A percentile compares a stretch with the other conserved stretches of the same genome.
These are phyloP conservation scores for Astyanax mexicanus DNA, from an alignment of 2,797 vertebrate genomes.

Conservation along the genomic window DNA sequence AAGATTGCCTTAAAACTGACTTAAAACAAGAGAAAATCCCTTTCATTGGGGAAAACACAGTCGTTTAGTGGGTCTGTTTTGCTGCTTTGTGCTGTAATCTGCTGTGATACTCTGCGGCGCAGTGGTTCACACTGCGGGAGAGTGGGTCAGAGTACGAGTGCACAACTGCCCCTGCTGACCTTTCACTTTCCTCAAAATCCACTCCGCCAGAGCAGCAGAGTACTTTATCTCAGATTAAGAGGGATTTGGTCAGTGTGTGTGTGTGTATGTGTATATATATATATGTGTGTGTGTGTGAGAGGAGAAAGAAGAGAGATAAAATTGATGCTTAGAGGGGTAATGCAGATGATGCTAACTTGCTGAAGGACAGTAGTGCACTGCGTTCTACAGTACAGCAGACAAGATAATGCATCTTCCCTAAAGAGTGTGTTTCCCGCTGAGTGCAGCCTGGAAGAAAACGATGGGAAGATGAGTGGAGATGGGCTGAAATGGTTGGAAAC, in stretches of 20 bases:
- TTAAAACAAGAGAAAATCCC: too few species aligned
- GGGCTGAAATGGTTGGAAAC: background rate
- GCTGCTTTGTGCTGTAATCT: background rate
- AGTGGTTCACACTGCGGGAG: background rate
- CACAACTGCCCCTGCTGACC: slow-evolving; percentile 43
- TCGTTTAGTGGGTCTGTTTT: background rate
- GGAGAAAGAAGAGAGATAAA: background rate
- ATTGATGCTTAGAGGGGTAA: background rate
- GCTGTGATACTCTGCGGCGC: background rate
- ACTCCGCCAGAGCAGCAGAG: slow-evolving; percentile 19
- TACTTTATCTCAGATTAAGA: slow-evolving; percentile 48
- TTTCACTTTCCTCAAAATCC: slow-evolving; percentile 46
- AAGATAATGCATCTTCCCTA: background rate
- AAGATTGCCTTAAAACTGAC: background rate
- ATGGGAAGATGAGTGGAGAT: background rate
- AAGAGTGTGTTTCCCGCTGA: background rate
- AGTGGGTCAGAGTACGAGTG: slow-evolving; percentile 15
- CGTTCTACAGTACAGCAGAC: background rate
- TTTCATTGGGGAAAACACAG: background rate
- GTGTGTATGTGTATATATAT: background rate
- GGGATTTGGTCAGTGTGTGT: slow-evolving; percentile 37
- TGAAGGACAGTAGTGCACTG: too few species aligned
- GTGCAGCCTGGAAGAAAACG: background rate
- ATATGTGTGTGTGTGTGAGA: background rate
- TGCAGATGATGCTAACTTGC: background rate